Evolutionary conservation across 2,797 vertebrate genomes (phyloP).

Genomic region (Steatocranus sp.): DNA sequence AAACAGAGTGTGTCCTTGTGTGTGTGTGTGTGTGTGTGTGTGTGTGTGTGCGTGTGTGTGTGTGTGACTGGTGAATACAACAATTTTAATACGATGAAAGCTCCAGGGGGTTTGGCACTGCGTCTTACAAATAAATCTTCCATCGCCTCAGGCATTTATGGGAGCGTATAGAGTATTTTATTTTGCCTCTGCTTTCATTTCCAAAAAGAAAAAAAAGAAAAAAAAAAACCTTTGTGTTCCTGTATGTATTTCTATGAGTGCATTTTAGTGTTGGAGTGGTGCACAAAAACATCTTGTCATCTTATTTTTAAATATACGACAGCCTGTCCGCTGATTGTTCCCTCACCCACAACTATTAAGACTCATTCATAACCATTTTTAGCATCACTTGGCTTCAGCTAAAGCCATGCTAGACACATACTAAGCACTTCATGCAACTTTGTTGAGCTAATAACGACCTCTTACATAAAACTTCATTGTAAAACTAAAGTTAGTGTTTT

Average conservation of each 20-base stretch:
- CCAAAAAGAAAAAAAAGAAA: not conserved
- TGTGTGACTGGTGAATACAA: not conserved
- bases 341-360: not conserved
- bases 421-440: not conserved
- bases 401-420: not conserved
- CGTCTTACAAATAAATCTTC: conserved; percentile 60
- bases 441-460: not conserved
- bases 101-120: conserved; percentile 35
- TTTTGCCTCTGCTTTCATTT: conserved; percentile 29
- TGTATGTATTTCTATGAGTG: not conserved
- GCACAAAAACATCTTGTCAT: conserved; percentile 21
- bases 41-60: not conserved
- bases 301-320: conserved; percentile 23
- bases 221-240: conserved; percentile 1
- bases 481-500: not conserved
- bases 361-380: not conserved
- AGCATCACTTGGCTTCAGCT: not conserved
- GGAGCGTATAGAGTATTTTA: conserved; percentile 16
- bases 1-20: not conserved
- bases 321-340: not conserved
- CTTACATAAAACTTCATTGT: not conserved
- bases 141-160: conserved; percentile 27
- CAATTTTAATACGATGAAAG: conserved; percentile 57
- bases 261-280: not conserved
- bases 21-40: not conserved